These are phyloP conservation scores for Scaptomyza reducta DNA, from an alignment of 2,888 invertebrate genomes.

Conservation along the genomic window DNA sequence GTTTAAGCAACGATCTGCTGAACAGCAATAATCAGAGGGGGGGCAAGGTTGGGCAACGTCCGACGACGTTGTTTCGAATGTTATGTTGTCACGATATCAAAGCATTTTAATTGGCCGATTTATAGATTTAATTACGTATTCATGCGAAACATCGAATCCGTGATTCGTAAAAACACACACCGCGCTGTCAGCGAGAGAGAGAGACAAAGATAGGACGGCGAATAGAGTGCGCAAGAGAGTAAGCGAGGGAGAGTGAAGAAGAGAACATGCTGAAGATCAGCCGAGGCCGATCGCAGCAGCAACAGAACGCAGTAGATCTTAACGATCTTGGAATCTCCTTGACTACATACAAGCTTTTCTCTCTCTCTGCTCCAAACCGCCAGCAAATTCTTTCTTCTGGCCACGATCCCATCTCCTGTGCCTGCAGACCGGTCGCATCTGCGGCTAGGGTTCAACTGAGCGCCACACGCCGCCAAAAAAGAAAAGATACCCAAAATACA, in stretches of 20 bases:
- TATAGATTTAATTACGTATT: constrained; percentile 85
- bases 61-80: constrained; percentile 82
- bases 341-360: constrained; percentile 11
- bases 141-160: constrained; percentile 85
- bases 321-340: constrained; percentile 68
- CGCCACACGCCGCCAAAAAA: constrained; percentile 65
- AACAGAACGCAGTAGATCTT: constrained; percentile 74
- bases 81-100: constrained; percentile 85
- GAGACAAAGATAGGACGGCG: constrained; percentile 1
- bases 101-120: constrained; percentile 85
- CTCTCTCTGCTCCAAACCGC: constrained; percentile 21
- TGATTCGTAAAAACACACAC: constrained; percentile 85
- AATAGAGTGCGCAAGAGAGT: constrained; percentile 9
- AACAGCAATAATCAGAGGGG: constrained; percentile 33
- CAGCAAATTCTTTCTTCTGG: constrained; percentile 50
- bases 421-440: constrained; percentile 15
- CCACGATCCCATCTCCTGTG: constrained; percentile 43
- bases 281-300: constrained; percentile 51
- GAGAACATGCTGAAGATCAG: constrained; percentile 50
- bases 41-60: constrained; percentile 19
- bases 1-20: constrained; percentile 25
- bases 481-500: constrained; percentile 40
- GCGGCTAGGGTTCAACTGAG: constrained; percentile 32
- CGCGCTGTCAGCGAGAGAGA: constrained; percentile 59
- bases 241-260: constrained; percentile 24